phyloP scores from a whole-genome alignment of 2,888 invertebrate species.

The Listrodromus nycthemerus region DNA sequence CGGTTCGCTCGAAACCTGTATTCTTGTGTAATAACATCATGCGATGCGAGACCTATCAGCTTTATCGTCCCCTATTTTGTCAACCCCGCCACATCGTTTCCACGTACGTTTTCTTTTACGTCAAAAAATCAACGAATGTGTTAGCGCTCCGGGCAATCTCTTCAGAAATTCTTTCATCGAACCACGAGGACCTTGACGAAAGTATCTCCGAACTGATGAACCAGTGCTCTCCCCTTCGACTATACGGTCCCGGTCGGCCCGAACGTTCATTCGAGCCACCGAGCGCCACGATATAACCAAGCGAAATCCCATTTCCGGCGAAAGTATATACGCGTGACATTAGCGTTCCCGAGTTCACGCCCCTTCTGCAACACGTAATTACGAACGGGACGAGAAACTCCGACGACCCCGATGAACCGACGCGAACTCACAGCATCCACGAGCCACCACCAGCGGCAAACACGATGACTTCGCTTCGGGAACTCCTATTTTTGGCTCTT shows the following conservation, averaged over 20 bases:
- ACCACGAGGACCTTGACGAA: background rate
- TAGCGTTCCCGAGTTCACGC: conserved; percentile 71
- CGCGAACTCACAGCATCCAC: conserved; percentile 9
- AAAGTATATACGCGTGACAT: conserved; percentile 72
- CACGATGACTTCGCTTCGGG: conserved; percentile 42
- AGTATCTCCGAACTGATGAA: conserved; percentile 18
- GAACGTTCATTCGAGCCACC: conserved; percentile 32
- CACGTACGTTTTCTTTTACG: background rate
- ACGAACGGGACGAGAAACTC: conserved; percentile 64
- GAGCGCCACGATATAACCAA: conserved; percentile 56
- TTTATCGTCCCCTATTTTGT: background rate
- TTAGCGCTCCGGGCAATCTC: too few relatives aligned
- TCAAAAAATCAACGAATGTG: too few relatives aligned
- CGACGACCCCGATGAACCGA: conserved; percentile 60
- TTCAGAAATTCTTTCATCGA: conserved; percentile 1
- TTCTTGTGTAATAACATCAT: background rate
- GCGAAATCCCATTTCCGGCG: conserved; percentile 74
- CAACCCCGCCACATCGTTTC: background rate
- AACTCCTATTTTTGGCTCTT: conserved; percentile 65
- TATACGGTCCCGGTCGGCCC: conserved; percentile 6
- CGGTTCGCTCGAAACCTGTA: conserved; percentile 1
- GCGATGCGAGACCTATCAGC: background rate
- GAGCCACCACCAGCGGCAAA: conserved; percentile 16
- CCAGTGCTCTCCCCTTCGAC: background rate
- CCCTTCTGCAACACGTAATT: conserved; percentile 70